Conservation (phyloP, 2,113 vertebrate species). For the Laticauda colubrina region DNA sequence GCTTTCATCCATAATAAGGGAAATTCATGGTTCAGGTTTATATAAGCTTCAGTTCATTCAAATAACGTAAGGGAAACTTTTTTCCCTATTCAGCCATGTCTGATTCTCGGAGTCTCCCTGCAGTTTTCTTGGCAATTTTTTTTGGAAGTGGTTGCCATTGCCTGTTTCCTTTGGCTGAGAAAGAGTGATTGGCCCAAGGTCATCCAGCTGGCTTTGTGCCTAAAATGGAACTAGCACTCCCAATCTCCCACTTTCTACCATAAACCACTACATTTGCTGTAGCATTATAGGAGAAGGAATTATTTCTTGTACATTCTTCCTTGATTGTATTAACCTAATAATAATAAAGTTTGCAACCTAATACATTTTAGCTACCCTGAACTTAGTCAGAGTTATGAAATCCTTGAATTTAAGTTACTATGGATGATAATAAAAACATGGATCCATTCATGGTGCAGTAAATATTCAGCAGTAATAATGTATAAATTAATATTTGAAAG, state of each 20-base stretch:
- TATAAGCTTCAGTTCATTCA: neutral
- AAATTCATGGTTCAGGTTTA: neutral
- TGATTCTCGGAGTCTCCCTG: neutral
- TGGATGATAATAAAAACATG: neutral
- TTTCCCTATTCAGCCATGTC: neutral
- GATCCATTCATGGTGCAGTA: neutral
- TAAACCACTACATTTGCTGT: neutral
- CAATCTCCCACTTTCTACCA: neutral
- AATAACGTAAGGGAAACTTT: neutral
- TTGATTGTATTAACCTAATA: neutral
- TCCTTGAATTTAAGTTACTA: neutral
- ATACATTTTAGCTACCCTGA: neutral
- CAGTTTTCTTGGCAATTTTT: neutral
- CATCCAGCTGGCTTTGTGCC: neutral
- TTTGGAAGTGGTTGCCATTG: neutral
- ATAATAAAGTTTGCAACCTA: neutral
- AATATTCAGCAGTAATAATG: neutral
- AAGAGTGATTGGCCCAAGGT: neutral
- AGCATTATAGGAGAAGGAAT: neutral
- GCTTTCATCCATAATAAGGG: neutral
- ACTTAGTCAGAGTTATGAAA: neutral
- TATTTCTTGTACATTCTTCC: neutral
- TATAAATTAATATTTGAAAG: neutral
- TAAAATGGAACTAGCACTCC: neutral
- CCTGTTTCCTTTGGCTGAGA: neutral